Conservation (phyloP, 1,140 invertebrate genomes). For the Aphelenchoides avenae region DNA sequence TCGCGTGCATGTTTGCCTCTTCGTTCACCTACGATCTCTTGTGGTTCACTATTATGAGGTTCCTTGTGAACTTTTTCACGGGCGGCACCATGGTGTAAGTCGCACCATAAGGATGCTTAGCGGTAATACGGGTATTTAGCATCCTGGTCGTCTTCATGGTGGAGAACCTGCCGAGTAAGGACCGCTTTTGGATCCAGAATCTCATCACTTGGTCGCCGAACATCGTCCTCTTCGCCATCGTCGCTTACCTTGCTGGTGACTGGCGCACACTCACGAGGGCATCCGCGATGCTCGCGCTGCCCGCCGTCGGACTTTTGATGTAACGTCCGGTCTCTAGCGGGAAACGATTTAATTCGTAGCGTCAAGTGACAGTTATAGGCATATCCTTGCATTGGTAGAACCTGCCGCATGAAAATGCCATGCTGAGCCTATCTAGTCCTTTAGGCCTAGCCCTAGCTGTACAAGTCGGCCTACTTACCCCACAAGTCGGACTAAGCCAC, state of each 20-base stretch:
- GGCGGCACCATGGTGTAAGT: slow-evolving; percentile 23
- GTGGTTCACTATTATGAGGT: slow-evolving; percentile 20
- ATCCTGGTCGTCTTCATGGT: too few relatives aligned
- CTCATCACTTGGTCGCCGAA: slow-evolving; percentile 28
- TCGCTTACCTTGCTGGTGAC: slow-evolving; percentile 23
- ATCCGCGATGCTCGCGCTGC: slow-evolving; percentile 12
- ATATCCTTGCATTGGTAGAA: too few relatives aligned
- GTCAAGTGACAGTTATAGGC: too few relatives aligned
- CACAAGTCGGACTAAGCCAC: too few relatives aligned
- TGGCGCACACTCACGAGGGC: slow-evolving; percentile 12
- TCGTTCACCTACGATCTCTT: slow-evolving; percentile 21
- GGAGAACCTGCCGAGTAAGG: slow-evolving; percentile 26
- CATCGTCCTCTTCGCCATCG: slow-evolving; percentile 20
- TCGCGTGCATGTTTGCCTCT: slow-evolving; percentile 4
- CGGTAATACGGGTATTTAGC: too few relatives aligned
- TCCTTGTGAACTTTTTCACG: slow-evolving; percentile 20
- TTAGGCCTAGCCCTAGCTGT: too few relatives aligned
- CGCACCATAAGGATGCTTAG: slow-evolving; percentile 16
- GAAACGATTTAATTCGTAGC: too few relatives aligned
- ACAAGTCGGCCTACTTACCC: too few relatives aligned
- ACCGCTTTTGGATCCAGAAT: slow-evolving; percentile 26
- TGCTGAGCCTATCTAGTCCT: too few relatives aligned
- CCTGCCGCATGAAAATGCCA: too few relatives aligned
- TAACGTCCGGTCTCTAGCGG: too few relatives aligned
- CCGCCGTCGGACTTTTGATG: slow-evolving; percentile 13